Evolutionary conservation across 2,797 vertebrate genomes (phyloP).

Genomic region (Loriculus beryllinus): DNA sequence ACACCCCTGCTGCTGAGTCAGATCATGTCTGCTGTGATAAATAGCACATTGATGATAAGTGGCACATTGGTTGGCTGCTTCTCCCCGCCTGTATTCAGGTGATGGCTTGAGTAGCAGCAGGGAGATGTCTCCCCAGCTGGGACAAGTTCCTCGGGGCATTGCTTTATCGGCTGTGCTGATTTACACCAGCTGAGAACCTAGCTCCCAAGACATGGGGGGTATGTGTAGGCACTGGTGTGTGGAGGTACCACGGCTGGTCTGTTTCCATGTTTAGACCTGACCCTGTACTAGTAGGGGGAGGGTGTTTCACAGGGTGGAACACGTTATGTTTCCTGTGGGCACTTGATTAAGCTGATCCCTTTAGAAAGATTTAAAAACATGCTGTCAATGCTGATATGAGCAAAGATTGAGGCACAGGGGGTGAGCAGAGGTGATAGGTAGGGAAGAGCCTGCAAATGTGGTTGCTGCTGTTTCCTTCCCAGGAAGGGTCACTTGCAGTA

Average conservation of each 20-base stretch:
- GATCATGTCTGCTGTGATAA: accelerated
- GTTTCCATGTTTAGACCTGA: neutral
- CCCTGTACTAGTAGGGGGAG: neutral
- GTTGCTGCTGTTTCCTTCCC: neutral
- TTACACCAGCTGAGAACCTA: neutral
- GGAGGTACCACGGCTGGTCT: accelerated
- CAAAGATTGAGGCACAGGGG: neutral
- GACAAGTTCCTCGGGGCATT: neutral
- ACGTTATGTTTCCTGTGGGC: neutral
- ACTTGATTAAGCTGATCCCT: neutral
- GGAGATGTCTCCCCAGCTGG: neutral
- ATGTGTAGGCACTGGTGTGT: neutral
- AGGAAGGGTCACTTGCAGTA: neutral
- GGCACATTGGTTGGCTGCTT: neutral
- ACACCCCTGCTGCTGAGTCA: neutral
- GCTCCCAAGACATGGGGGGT: accelerated
- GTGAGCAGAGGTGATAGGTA: neutral
- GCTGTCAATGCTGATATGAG: neutral
- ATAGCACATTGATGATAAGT: accelerated
- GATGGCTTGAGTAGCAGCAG: neutral
- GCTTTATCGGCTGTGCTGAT: accelerated
- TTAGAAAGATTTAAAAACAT: neutral
- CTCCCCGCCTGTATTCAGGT: neutral
- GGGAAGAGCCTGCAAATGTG: neutral
- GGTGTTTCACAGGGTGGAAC: neutral